phyloP scores from a whole-genome alignment of 2,888 invertebrate species.

The Odontocolon sp. region DNA sequence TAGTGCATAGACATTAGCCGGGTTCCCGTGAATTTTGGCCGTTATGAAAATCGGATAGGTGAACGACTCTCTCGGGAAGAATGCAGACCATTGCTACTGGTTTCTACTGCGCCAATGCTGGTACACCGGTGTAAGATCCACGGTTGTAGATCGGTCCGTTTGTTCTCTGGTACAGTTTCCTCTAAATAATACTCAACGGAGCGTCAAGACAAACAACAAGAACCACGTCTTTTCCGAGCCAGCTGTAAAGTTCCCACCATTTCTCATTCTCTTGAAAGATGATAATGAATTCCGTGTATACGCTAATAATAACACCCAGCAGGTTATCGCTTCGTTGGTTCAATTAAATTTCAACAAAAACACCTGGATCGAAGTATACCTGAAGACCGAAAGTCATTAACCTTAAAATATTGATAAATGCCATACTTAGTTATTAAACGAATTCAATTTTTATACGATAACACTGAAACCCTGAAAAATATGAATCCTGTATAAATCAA shows the following conservation, averaged over 20 bases:
- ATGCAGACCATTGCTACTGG: neutral
- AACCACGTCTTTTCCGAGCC: slow-evolving; percentile 41
- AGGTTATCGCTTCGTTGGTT: slow-evolving; percentile 35
- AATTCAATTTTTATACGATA: too few relatives aligned
- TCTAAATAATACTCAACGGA: slow-evolving; percentile 53
- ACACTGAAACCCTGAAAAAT: too few relatives aligned
- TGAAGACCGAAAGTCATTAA: neutral
- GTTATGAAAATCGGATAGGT: slow-evolving; percentile 65
- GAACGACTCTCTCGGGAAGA: slow-evolving; percentile 52
- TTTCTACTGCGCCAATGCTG: neutral
- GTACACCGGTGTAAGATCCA: neutral
- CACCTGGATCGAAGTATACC: neutral
- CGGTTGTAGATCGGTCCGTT: slow-evolving; percentile 27
- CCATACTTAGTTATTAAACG: too few relatives aligned
- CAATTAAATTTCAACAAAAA: slow-evolving; percentile 53
- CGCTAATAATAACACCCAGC: slow-evolving; percentile 54
- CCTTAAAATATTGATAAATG: neutral
- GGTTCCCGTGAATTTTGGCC: slow-evolving; percentile 57
- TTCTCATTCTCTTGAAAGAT: slow-evolving; percentile 41
- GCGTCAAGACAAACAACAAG: slow-evolving; percentile 39
- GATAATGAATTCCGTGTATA: slow-evolving; percentile 56
- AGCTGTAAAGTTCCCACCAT: slow-evolving; percentile 57
- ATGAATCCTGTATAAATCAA: too few relatives aligned
- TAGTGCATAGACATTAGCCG: slow-evolving; percentile 36
- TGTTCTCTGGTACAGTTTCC: slow-evolving; percentile 32